Evolutionary conservation across 2,113 vertebrate genomes (phyloP).

Genomic region (Anolis sagrei): DNA sequence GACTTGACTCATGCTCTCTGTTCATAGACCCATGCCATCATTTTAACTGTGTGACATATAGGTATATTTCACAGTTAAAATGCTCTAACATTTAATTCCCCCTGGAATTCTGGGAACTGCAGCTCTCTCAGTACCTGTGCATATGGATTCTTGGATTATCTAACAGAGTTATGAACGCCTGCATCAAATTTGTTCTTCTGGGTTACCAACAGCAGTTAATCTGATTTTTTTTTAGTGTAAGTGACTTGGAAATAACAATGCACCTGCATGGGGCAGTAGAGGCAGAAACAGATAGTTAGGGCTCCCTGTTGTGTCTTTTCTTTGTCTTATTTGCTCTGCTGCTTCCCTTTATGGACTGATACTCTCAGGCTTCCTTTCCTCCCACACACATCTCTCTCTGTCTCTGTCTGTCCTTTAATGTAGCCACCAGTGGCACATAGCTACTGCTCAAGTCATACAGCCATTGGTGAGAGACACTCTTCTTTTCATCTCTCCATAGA

Average conservation of each 20-base stretch:
- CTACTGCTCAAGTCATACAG: neutral
- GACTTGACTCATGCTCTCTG: neutral
- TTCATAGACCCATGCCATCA: neutral
- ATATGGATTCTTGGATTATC: neutral
- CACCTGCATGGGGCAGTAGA: neutral
- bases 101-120: no score
- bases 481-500: neutral
- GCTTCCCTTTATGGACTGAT: neutral
- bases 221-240: no score
- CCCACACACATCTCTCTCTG: neutral
- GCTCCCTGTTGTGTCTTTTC: neutral
- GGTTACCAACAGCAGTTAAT: neutral
- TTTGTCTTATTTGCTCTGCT: neutral
- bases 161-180: neutral
- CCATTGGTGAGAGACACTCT: neutral
- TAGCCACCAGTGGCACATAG: no score
- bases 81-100: neutral
- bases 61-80: neutral
- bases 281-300: neutral
- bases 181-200: neutral
- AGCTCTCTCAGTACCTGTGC: neutral
- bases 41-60: neutral
- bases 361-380: neutral
- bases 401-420: neutral
- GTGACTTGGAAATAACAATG: neutral